A percentile compares a stretch with the other conserved stretches of the same genome.
These are phyloP conservation scores for Pseudopleuronectes americanus DNA, from an alignment of 2,797 vertebrate species.

Conservation along the genomic window DNA sequence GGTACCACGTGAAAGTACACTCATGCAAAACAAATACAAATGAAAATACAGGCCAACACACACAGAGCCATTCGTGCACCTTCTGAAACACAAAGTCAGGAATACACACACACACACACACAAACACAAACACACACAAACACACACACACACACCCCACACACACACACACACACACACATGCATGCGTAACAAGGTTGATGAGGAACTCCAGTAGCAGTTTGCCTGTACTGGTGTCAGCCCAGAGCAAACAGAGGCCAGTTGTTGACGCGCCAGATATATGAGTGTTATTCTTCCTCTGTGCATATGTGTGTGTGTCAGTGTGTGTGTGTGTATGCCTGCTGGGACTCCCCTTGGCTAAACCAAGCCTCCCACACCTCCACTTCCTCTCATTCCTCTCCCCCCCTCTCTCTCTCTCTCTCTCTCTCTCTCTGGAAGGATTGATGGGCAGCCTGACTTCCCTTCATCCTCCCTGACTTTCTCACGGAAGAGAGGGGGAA, in stretches of 20 bases:
- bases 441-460: slow-evolving; percentile 60
- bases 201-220: slow-evolving; percentile 72
- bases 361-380: slow-evolving; percentile 77
- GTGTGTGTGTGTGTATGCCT: slow-evolving; percentile 66
- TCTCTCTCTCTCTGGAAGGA: slow-evolving; percentile 37
- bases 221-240: slow-evolving; percentile 69
- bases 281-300: slow-evolving; percentile 84
- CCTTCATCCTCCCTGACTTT: slow-evolving; percentile 62
- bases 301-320: slow-evolving; percentile 42
- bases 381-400: slow-evolving; percentile 68
- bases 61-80: too few relatives aligned
- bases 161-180: neutral
- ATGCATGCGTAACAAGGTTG: slow-evolving; percentile 51
- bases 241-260: slow-evolving; percentile 82
- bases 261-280: slow-evolving; percentile 85
- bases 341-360: slow-evolving; percentile 78
- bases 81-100: too few relatives aligned
- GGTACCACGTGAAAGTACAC: too few relatives aligned
- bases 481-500: slow-evolving; percentile 60
- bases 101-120: neutral
- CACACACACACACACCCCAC: slow-evolving; percentile 13
- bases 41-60: too few relatives aligned
- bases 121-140: slow-evolving; percentile 29
- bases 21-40: too few relatives aligned
- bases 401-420: slow-evolving; percentile 19